Percentiles rank a stretch among this genome's conserved stretches.
phyloP scores from a whole-genome alignment of 30 jellyfish, hydroid and myxozoan species.

The Sanderia malayensis region DNA sequence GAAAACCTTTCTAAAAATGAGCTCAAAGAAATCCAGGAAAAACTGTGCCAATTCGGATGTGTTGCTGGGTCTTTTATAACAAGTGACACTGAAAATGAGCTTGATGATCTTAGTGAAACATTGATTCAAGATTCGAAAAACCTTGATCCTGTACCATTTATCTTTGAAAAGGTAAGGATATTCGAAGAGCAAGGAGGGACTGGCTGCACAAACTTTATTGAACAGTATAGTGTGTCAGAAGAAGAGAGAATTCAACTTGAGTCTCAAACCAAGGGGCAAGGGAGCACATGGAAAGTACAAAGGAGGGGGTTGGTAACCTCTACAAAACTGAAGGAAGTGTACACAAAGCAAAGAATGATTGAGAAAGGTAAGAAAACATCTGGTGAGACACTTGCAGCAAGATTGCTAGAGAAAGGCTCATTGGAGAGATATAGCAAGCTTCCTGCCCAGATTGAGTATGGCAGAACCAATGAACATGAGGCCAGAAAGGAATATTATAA shows the following conservation, averaged over 20 bases:
- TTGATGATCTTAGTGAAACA: no score
- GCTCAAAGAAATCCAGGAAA: not conserved
- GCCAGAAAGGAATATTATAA: conserved; percentile 19
- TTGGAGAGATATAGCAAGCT: conserved; percentile 2
- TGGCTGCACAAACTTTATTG: not conserved
- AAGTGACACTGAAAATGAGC: conserved; percentile 9
- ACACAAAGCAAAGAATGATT: conserved; percentile 11
- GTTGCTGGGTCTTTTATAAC: conserved; percentile 1
- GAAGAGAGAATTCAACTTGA: conserved; percentile 14
- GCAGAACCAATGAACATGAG: conserved; percentile 15
- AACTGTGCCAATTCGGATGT: not conserved
- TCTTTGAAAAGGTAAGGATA: conserved; percentile 12
- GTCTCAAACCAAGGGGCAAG: conserved; percentile 15
- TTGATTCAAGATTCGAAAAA: no score
- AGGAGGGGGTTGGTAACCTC: conserved; percentile 42
- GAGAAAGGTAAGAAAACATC: not conserved
- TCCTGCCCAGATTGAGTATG: conserved; percentile 34
- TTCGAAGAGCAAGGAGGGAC: conserved; percentile 5
- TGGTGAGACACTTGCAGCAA: conserved; percentile 25
- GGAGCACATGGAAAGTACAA: conserved; percentile 26
- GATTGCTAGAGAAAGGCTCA: conserved; percentile 7
- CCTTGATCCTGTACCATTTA: no score
- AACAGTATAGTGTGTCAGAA: not conserved
- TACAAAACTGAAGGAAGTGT: conserved; percentile 14
- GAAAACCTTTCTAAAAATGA: not conserved